Base-by-base conservation (phyloP, 2,888 invertebrate genomes). In the Aporophyla nigra region DNA sequence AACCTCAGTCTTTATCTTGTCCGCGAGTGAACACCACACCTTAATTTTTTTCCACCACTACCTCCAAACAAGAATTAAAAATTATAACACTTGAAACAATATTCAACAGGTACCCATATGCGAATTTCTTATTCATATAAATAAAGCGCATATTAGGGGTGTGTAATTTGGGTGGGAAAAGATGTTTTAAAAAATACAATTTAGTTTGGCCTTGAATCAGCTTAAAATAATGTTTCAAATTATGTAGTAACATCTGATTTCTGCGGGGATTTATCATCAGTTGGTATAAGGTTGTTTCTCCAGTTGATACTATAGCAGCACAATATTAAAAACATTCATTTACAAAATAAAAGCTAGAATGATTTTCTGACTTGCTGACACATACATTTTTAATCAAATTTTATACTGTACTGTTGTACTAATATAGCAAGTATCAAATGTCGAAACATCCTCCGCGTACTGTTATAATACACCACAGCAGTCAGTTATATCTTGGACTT, bases 1-100 rank as follows among this genome's bases (percentile, higher is more conserved):
- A 92, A 90, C 90, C 88, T 93, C 93, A 93, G 93, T 93, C 93
- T 93, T 93, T 86, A 87, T 84, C 83, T 86, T 86, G 76, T 81
- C 87, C 88, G 82, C 33, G 51, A 66, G 62, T 71, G 78, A 83
- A 75, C 80, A 72, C 82, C 79, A 87, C 81, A 82, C 87, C 84
- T 68, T 78, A 74, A 73, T 75, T 73, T 85, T 77, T 65, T 78
- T 75, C 76, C 74, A 85, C 77, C 73, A 74, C 61, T 81, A 76
- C 58, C 78, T 73, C 59, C 59, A 69, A 71, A 75, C 62, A 71
- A n/a, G 16, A 73, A 71, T 53, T 56, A 72, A 76, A 72, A 80
- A 74, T 67, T 67, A 75, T 76, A 84, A 71, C 46, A 67, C 63
- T 71, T 80, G 53, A 80, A 78, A 82, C 74, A 80, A 72, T 82